These are phyloP conservation scores for Vanacampus margaritifer DNA, from an alignment of 2,113 vertebrate genomes.

Conservation along the genomic window DNA sequence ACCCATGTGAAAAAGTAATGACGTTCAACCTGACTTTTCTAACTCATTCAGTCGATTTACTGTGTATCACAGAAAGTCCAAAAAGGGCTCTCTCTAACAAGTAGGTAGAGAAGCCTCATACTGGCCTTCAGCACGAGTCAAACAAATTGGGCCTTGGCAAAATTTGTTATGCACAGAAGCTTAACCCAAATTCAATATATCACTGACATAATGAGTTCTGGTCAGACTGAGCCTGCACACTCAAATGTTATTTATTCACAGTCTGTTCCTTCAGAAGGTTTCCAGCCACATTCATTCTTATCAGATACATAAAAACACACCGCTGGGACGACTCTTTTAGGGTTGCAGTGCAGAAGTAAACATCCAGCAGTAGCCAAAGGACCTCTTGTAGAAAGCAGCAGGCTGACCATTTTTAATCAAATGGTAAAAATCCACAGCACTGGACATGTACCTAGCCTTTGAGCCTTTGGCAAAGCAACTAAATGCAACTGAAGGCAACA, in stretches of 20 bases:
- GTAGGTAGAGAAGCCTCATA: constrained; percentile 7
- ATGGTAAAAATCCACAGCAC: background rate
- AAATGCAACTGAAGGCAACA: constrained; percentile 18
- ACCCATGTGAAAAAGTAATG: background rate
- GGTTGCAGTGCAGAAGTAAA: constrained; percentile 18
- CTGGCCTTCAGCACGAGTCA: constrained; percentile 4
- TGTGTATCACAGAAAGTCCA: background rate
- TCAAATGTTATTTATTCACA: background rate
- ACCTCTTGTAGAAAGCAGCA: background rate
- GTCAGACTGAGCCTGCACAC: constrained; percentile 9
- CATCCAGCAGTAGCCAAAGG: background rate
- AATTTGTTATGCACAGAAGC: constrained; percentile 24
- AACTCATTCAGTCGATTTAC: background rate
- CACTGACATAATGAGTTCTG: constrained; percentile 18
- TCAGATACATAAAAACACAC: constrained; percentile 1
- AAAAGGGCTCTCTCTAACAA: constrained; percentile 3
- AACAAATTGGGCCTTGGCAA: constrained; percentile 21
- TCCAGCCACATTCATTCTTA: background rate
- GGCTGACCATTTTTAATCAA: constrained; percentile 3
- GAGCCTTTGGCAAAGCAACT: constrained; percentile 14
- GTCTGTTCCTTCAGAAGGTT: constrained; percentile 2
- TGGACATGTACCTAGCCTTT: constrained; percentile 15
- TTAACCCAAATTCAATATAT: constrained; percentile 24
- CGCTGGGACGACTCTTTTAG: background rate
- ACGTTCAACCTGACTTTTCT: background rate